These are phyloP conservation scores for Nebria brevicollis DNA, from an alignment of 2,888 invertebrate genomes.

Conservation along the genomic window DNA sequence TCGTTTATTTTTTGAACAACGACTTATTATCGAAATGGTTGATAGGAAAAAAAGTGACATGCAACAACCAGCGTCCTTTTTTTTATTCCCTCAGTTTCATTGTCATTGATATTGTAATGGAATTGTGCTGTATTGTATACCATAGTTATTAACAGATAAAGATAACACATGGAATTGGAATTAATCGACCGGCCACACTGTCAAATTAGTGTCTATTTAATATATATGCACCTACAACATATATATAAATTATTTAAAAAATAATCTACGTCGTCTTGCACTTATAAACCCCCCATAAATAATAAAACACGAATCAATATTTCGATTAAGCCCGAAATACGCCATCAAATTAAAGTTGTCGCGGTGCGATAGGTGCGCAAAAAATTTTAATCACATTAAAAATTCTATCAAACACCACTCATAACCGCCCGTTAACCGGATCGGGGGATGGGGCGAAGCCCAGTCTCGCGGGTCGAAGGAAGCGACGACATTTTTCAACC, in stretches of 20 bases:
- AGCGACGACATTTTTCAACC: conserved; percentile 44
- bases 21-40: conserved; percentile 1
- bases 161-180: neutral
- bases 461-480: conserved; percentile 12
- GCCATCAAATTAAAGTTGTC: conserved; percentile 29
- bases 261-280: too few species aligned
- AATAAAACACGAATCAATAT: neutral
- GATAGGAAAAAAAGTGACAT: neutral
- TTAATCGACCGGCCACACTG: neutral
- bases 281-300: too few species aligned
- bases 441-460: neutral
- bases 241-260: too few species aligned
- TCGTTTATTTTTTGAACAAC: neutral
- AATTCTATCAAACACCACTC: conserved; percentile 26
- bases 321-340: conserved; percentile 7
- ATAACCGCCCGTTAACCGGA: neutral
- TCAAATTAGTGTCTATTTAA: neutral
- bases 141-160: neutral
- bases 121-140: neutral
- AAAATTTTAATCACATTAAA: conserved; percentile 47
- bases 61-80: neutral
- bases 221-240: too few species aligned
- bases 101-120: neutral
- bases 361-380: conserved; percentile 37
- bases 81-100: neutral